Evolutionary conservation across 2,888 invertebrate species (phyloP).

Genomic region (Amiota communis): DNA sequence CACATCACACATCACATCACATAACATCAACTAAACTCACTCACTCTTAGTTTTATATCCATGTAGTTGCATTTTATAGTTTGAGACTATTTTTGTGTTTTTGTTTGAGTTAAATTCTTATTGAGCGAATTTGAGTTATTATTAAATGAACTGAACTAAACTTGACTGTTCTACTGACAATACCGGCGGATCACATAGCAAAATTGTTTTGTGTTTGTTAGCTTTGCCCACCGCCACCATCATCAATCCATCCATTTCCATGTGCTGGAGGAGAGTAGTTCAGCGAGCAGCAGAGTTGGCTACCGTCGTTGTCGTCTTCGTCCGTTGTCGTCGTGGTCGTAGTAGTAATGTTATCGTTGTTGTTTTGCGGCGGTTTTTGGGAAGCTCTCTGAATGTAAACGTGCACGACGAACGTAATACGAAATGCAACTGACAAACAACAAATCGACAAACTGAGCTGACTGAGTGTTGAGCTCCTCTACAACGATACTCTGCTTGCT

Average conservation of each 20-base stretch:
- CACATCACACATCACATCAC: slow-evolving; percentile 45
- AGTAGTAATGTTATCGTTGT: too few species aligned
- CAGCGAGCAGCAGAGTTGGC: too few species aligned
- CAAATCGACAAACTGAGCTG: slow-evolving; percentile 23
- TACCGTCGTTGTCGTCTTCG: too few species aligned
- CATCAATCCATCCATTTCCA: too few species aligned
- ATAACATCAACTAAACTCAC: slow-evolving; percentile 34
- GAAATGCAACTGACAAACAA: slow-evolving; percentile 29
- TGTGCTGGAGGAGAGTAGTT: too few species aligned
- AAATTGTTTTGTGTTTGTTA: too few species aligned
- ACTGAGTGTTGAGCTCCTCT: background rate
- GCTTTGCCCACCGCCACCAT: too few species aligned
- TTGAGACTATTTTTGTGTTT: slow-evolving; percentile 44
- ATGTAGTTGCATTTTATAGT: slow-evolving; percentile 41
- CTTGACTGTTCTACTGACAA: background rate
- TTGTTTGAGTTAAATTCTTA: slow-evolving; percentile 36
- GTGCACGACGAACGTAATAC: slow-evolving; percentile 14
- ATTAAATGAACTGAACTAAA: background rate
- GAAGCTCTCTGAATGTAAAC: slow-evolving; percentile 20
- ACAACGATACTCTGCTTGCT: too few species aligned
- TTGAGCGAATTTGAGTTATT: too few species aligned
- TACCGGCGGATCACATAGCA: background rate
- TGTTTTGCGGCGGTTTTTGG: background rate
- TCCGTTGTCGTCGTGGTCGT: too few species aligned
- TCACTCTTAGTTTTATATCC: slow-evolving; percentile 33